phyloP scores from a whole-genome alignment of 2,888 invertebrate species.

The Alcis repandata region DNA sequence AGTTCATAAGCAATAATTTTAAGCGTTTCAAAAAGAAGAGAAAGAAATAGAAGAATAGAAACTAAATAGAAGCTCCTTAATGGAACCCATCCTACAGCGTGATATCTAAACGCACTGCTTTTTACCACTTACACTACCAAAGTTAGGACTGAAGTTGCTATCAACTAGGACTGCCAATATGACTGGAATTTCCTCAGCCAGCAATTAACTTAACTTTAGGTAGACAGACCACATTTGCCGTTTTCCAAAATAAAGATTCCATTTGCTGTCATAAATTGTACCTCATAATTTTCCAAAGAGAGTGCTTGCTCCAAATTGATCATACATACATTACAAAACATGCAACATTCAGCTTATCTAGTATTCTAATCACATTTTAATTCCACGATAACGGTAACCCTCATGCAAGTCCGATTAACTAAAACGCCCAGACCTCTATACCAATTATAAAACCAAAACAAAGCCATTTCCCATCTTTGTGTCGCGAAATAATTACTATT shows the following conservation, averaged over 20 bases:
- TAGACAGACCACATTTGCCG: background rate
- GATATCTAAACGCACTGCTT: too few species aligned
- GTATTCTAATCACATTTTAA: constrained; percentile 40
- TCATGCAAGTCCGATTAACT: constrained; percentile 35
- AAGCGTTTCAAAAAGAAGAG: too few species aligned
- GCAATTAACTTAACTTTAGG: background rate
- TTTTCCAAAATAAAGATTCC: background rate
- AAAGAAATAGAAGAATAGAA: too few species aligned
- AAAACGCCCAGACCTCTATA: constrained; percentile 33
- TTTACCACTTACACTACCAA: too few species aligned
- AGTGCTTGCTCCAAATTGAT: constrained; percentile 8
- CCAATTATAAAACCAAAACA: constrained; percentile 43
- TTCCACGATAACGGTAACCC: constrained; percentile 36
- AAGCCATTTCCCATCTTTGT: constrained; percentile 64
- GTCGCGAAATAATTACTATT: constrained; percentile 53
- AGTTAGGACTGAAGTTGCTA: too few species aligned
- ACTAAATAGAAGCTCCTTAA: too few species aligned
- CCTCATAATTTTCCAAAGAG: constrained; percentile 12
- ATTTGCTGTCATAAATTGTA: background rate
- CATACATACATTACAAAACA: constrained; percentile 12
- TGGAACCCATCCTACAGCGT: too few species aligned
- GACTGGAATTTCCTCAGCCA: too few species aligned
- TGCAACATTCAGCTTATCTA: constrained; percentile 19
- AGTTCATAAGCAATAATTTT: too few species aligned
- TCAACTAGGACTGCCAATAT: too few species aligned